Conservation (phyloP, 2,888 invertebrate species). For the Tineola bisselliella region DNA sequence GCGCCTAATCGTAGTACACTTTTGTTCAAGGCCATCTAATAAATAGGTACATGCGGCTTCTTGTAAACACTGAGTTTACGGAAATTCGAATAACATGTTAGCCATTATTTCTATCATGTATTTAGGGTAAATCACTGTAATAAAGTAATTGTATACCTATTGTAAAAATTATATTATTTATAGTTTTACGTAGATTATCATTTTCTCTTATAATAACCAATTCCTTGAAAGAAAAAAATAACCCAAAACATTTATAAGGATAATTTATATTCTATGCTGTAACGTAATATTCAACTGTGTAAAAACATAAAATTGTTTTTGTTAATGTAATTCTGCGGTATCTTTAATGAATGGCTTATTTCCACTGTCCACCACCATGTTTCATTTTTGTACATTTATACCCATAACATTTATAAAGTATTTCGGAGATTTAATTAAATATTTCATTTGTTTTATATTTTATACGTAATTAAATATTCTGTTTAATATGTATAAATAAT, state of each 20-base stretch:
- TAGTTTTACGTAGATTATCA: too few relatives aligned
- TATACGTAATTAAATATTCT: too few relatives aligned
- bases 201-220: too few relatives aligned
- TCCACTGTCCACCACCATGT: background rate
- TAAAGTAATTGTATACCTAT: background rate
- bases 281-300: background rate
- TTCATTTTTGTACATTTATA: background rate
- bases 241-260: background rate
- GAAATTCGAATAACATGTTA: too few relatives aligned
- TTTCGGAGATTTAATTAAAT: background rate
- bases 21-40: conserved; percentile 5
- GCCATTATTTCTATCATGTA: background rate
- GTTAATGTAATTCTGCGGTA: background rate
- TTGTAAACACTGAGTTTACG: conserved; percentile 16
- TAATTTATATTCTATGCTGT: background rate
- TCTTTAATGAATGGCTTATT: background rate
- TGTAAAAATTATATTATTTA: too few relatives aligned
- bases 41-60: conserved; percentile 19
- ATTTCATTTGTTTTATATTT: background rate
- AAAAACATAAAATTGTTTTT: background rate
- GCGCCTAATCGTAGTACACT: conserved; percentile 4
- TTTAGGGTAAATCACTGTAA: background rate
- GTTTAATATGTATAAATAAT: too few relatives aligned
- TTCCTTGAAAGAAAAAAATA: too few relatives aligned
- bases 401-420: background rate